Base-by-base conservation (phyloP, 2,888 invertebrate genomes). In the Dilophus febrilis region DNA sequence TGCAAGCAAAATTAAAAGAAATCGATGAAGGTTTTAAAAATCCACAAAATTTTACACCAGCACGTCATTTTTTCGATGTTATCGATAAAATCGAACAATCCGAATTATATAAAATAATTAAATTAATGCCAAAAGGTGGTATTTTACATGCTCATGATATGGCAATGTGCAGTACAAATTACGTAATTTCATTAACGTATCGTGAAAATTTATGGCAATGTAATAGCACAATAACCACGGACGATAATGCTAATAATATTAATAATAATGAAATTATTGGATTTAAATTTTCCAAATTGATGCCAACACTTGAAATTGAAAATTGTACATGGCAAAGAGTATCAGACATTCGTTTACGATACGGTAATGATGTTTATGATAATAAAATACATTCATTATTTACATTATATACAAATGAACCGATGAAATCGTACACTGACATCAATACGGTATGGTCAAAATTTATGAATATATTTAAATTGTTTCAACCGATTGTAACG, bases 51-150 rank as follows among this genome's bases (percentile, higher is more conserved):
- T 83, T 74, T 53, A 66, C 72, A 32, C 74, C 81, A 2, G 69
- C 77, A 0, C 64, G 65, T 18, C 79, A 79, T 52, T 77, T 78
- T 49, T 73, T 83, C 51, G 53, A 63, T 2, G 71, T 72, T 3
- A 70, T 70, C 49, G 51, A 66, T 2, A 54, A 62, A 13, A 76
- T 84, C 33, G 62, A 67, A 6, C 47, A 64, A 0, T 79, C 81
- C 0, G 64, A 70, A 44, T 72, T 84, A 0, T 83, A 74, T 51
- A 57, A 70, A 46, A 65, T 82, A 7, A 70, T 86, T 11, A 64
- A 68, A 44, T 58, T 58, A 28, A 68, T 86, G 67, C 86, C 86
- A 0, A 86, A 86, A 60, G 86, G 81, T 4, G 77, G 70, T 0
- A 71, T 73, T 0, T 56, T 83, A 12, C 84, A 83, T 53, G 65